Evolutionary conservation across 1,140 invertebrate genomes (phyloP).

Genomic region (Planococcus citri): DNA sequence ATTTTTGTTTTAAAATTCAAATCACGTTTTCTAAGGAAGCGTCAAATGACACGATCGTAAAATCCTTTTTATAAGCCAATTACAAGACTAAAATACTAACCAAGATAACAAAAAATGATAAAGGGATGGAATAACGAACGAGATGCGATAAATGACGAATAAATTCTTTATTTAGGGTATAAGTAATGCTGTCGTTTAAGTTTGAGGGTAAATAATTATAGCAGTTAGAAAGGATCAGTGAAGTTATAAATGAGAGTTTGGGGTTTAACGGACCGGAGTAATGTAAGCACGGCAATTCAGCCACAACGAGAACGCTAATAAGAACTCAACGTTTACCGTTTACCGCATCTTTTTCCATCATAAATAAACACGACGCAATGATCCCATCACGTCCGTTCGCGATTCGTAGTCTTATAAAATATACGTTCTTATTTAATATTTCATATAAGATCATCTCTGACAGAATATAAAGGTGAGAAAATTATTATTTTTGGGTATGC

Average conservation of each 20-base stretch:
- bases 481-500: too few species aligned
- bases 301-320: constrained; percentile 15
- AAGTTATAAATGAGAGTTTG: constrained; percentile 19
- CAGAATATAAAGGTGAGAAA: background rate
- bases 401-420: background rate
- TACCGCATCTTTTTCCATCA: background rate
- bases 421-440: background rate
- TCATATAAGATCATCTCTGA: background rate
- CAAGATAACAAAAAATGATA: constrained; percentile 15
- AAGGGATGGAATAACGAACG: background rate
- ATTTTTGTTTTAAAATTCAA: background rate
- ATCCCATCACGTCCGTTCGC: constrained; percentile 13
- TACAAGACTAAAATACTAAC: background rate
- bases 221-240: constrained; percentile 15
- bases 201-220: constrained; percentile 17
- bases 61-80: constrained; percentile 16
- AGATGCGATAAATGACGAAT: constrained; percentile 15
- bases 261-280: constrained; percentile 17
- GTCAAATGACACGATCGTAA: background rate
- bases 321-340: background rate
- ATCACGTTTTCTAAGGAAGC: background rate
- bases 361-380: constrained; percentile 11
- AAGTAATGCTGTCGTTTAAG: constrained; percentile 16
- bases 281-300: constrained; percentile 20
- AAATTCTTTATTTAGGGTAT: constrained; percentile 20